Percentiles rank a stretch among this genome's conserved stretches.
phyloP scores from a whole-genome alignment of 2,113 vertebrate species.

The Cathartes aura region DNA sequence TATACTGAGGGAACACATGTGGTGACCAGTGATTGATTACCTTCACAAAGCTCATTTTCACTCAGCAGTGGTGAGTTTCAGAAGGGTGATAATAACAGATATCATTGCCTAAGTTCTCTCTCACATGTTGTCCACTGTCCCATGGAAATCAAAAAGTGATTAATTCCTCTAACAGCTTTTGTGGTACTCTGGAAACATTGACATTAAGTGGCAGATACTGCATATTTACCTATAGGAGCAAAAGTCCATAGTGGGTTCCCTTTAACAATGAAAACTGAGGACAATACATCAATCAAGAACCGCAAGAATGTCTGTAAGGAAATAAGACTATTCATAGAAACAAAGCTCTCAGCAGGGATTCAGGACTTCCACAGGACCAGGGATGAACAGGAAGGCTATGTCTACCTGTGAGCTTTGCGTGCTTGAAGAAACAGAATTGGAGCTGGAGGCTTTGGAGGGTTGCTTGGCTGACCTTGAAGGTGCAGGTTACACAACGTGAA shows the following conservation, averaged over 20 bases:
- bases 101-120: slow-evolving; percentile 46
- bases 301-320: background rate
- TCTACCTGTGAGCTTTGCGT: background rate
- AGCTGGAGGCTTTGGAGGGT: background rate
- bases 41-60: slow-evolving; percentile 63
- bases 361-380: background rate
- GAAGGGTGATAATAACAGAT: slow-evolving; percentile 51
- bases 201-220: background rate
- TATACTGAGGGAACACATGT: slow-evolving; percentile 37
- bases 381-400: background rate
- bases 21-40: slow-evolving; percentile 53
- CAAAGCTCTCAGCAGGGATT: background rate
- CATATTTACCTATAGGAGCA: background rate
- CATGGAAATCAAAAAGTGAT: slow-evolving; percentile 12
- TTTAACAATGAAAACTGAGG: background rate
- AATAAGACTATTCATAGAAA: background rate
- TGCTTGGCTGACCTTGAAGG: background rate
- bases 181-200: background rate
- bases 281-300: background rate
- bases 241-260: background rate
- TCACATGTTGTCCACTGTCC: slow-evolving; percentile 8
- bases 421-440: background rate
- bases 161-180: slow-evolving; percentile 17
- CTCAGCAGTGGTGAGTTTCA: slow-evolving; percentile 50
- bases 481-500: background rate